A percentile compares a stretch with the other conserved stretches of the same genome.
Evolutionary conservation across 2,113 vertebrate genomes (phyloP).

Genomic region (Noturus placidus): DNA sequence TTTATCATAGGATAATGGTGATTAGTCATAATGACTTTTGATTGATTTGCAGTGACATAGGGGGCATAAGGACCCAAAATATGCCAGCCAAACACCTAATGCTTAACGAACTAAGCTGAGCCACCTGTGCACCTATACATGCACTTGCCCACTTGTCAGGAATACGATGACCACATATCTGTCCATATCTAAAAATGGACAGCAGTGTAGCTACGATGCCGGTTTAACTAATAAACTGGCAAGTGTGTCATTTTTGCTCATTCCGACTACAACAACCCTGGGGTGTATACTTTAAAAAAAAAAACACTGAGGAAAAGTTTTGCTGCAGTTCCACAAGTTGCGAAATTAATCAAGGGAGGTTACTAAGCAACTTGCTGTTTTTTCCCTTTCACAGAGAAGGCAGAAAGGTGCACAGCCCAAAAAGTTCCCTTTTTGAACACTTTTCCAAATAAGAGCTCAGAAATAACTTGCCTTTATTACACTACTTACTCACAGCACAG

Average conservation of each 20-base stretch:
- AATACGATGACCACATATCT: not conserved
- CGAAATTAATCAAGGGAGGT: slow-evolving; percentile 30
- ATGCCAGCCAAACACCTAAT: not conserved
- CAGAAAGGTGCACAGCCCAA: slow-evolving; percentile 9
- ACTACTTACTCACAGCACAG: slow-evolving; percentile 14
- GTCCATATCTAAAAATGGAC: not conserved
- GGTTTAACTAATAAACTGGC: slow-evolving; percentile 1
- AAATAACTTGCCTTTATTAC: slow-evolving; percentile 24
- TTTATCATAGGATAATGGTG: not conserved
- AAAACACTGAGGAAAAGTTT: not conserved
- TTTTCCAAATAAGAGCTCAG: slow-evolving; percentile 47
- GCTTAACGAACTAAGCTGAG: not conserved
- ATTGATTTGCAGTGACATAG: not conserved
- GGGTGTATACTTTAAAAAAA: not conserved
- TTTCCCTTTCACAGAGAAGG: slow-evolving; percentile 18
- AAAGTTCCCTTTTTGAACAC: slow-evolving; percentile 39
- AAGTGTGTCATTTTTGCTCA: not conserved
- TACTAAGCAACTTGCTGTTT: slow-evolving; percentile 21
- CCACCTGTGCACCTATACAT: not conserved
- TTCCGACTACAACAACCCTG: not conserved
- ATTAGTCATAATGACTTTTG: not conserved
- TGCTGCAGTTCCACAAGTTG: slow-evolving; percentile 28
- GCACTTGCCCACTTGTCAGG: not conserved
- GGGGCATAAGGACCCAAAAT: not conserved
- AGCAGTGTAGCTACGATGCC: not conserved